Evolutionary conservation across 2,113 vertebrate genomes (phyloP).

Genomic region (Chaenocephalus aceratus): DNA sequence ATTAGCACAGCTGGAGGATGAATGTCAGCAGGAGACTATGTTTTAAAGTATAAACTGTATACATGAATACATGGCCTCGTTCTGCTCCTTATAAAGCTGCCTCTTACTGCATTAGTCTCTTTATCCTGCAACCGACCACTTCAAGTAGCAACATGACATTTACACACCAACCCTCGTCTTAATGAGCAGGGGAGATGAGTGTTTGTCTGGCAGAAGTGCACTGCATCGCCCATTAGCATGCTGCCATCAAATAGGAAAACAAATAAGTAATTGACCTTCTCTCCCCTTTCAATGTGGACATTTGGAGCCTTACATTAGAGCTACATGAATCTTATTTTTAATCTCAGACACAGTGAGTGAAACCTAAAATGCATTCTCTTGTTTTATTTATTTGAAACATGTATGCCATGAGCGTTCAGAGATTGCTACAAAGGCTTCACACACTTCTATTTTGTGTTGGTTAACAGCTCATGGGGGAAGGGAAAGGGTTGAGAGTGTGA

Average conservation of each 20-base stretch:
- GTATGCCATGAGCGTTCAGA: constrained; percentile 47
- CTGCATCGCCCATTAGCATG: constrained; percentile 29
- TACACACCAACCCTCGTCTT: constrained; percentile 46
- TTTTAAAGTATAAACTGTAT: constrained; percentile 29
- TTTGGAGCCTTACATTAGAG: constrained; percentile 15
- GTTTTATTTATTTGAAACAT: constrained; percentile 52
- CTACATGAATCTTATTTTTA: constrained; percentile 28
- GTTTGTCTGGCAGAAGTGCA: constrained; percentile 51
- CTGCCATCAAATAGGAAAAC: constrained; percentile 39
- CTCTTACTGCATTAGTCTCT: constrained; percentile 54
- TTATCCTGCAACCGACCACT: constrained; percentile 53
- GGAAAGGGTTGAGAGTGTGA: constrained; percentile 43
- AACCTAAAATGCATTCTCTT: constrained; percentile 48
- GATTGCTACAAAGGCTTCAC: constrained; percentile 58
- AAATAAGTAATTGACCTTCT: constrained; percentile 50
- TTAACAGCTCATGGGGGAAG: constrained; percentile 42
- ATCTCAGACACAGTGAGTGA: constrained; percentile 32
- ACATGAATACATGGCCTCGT: constrained; percentile 43
- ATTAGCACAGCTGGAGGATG: constrained; percentile 65
- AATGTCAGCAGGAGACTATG: constrained; percentile 42
- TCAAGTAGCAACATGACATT: constrained; percentile 58
- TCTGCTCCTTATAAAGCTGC: constrained; percentile 40
- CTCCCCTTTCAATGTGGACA: constrained; percentile 26
- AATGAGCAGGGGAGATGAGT: constrained; percentile 58
- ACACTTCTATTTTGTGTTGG: constrained; percentile 42